Evolutionary conservation across 2,797 vertebrate genomes (phyloP).

Genomic region (Halcyon badia): DNA sequence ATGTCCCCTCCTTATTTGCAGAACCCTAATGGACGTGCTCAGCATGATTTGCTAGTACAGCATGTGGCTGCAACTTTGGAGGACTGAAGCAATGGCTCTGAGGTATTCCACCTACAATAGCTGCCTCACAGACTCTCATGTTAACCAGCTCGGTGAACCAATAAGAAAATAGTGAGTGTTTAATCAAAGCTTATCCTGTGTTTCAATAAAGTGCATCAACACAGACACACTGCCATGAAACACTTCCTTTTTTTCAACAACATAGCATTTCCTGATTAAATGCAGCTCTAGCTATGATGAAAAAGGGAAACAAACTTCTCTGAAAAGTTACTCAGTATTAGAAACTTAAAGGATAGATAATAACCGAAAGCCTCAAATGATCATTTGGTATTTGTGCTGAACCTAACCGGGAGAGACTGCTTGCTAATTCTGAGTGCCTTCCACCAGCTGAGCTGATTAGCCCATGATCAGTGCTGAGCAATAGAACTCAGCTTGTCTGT

Average conservation of each 20-base stretch:
- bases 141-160: fast-evolving
- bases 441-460: background rate
- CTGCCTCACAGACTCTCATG: background rate
- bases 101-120: background rate
- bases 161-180: background rate
- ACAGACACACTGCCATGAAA: background rate
- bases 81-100: background rate
- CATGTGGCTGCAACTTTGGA: background rate
- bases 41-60: background rate
- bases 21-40: background rate
- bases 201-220: background rate
- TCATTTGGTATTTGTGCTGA: background rate
- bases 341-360: background rate
- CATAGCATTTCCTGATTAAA: background rate
- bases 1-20: background rate
- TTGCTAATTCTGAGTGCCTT: background rate
- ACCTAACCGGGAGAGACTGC: background rate
- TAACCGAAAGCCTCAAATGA: background rate
- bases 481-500: background rate
- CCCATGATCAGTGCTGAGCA: background rate
- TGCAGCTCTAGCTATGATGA: background rate
- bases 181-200: background rate
- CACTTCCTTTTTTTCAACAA: background rate
- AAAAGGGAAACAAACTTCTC: background rate
- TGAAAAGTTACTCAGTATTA: background rate